Evolutionary conservation across 2,113 vertebrate genomes (phyloP), one percentile per base, ranked within the genome.

Genomic region (Lepisosteus osseus): DNA sequence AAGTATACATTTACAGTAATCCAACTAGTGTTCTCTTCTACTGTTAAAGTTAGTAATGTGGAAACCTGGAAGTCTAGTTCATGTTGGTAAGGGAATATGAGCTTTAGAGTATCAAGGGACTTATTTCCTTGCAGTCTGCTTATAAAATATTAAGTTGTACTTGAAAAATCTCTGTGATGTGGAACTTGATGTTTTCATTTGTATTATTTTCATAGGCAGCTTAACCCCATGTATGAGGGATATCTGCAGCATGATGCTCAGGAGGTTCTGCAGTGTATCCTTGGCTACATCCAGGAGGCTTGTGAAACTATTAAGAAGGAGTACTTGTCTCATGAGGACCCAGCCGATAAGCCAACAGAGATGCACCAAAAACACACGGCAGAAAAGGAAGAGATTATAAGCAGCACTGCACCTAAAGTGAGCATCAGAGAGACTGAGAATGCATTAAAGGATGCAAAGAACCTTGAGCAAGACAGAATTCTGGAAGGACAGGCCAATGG

Each of bases 201-300:
- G 15, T 72, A 9, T 74, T 74, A 42, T 51, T 11, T 74, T 47
- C 72, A 4, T 83, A 99, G 97, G 87, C 95, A 95, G 78, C 92
- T 99, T 74, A 99, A 99, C 85, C 96, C 97, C 12, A 99, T 99
- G 97, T 99, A 99, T 15, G 96, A 99, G 79, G 97, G 97, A 45
- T 97, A 95, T 83, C 87, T 99, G 72, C 97, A 99, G 81, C 97
- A 99, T 5, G 97, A 99, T 67, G 97, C 97, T 66, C 97, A 99
- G 84, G 97, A 99, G 75, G 97, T 98, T 61, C 86, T 99, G 73
- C 96, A 98, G 83, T 99, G 96, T 81, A 98, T 99, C 69, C 83
- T 99, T 86, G 95, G 94, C 15, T 96, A 97, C 74, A 94, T 99
- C 70, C 95, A 98, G 79, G 97, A 98, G 78, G 95, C 95, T 1